These are phyloP conservation scores for Hirtodrosophila cameraria DNA, from an alignment of 2,888 invertebrate genomes.

Conservation along the genomic window DNA sequence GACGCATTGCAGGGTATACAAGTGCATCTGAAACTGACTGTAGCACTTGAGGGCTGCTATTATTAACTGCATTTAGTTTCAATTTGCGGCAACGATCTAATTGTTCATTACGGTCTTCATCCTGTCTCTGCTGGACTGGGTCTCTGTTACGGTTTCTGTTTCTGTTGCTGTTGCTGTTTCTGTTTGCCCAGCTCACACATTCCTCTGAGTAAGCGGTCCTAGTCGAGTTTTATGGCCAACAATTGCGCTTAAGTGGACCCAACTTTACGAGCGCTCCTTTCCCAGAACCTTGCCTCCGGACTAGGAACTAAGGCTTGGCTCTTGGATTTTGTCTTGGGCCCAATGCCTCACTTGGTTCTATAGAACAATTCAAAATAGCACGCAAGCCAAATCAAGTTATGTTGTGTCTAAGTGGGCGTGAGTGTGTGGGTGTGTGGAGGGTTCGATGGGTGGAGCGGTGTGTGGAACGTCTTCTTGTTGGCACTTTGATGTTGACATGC, in stretches of 20 bases:
- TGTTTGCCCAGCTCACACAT: slow-evolving; percentile 26
- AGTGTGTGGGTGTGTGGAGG: slow-evolving; percentile 6
- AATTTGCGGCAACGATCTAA: slow-evolving; percentile 72
- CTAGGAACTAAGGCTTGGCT: slow-evolving; percentile 38
- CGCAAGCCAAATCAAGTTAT: slow-evolving; percentile 74
- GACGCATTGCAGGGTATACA: neutral
- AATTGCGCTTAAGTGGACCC: slow-evolving; percentile 76
- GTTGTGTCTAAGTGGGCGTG: slow-evolving; percentile 19
- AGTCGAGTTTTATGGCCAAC: slow-evolving; percentile 72
- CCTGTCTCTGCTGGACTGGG: slow-evolving; percentile 4
- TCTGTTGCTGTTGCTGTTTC: slow-evolving; percentile 22
- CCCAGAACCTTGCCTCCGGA: slow-evolving; percentile 13
- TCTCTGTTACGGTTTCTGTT: slow-evolving; percentile 24
- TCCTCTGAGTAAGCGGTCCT: slow-evolving; percentile 19
- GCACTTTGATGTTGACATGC: slow-evolving; percentile 58
- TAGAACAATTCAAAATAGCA: slow-evolving; percentile 70
- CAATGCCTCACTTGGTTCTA: slow-evolving; percentile 8
- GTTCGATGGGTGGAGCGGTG: neutral
- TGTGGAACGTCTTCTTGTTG: slow-evolving; percentile 48
- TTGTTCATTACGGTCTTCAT: slow-evolving; percentile 61
- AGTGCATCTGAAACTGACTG: slow-evolving; percentile 36
- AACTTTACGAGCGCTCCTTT: slow-evolving; percentile 69
- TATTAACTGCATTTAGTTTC: slow-evolving; percentile 74
- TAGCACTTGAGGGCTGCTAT: slow-evolving; percentile 32
- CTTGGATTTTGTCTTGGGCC: slow-evolving; percentile 7